A percentile compares a stretch with the other conserved stretches of the same genome.
Conservation (phyloP, 1,140 invertebrate species). For the Drosophila baimaii region DNA sequence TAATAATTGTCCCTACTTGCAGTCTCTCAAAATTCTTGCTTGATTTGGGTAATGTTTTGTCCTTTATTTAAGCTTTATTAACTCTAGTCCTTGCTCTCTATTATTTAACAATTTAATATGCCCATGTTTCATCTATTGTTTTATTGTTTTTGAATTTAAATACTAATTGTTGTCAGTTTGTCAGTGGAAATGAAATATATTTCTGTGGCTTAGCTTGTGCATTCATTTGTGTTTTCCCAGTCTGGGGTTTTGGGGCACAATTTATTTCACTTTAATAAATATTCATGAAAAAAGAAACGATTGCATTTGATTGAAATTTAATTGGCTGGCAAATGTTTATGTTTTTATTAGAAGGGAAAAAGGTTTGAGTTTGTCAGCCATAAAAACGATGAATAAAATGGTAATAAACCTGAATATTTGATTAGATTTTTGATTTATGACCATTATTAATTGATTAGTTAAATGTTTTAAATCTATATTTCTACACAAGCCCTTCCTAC, state of each 20-base stretch:
- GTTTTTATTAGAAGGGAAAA: not conserved
- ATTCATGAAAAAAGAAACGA: not conserved
- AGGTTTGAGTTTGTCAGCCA: not conserved
- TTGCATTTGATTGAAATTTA: conserved; percentile 1
- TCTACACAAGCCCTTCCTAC: too few species aligned
- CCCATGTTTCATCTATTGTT: not conserved
- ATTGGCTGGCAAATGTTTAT: not conserved
- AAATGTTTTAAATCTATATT: not conserved
- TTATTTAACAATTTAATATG: conserved; percentile 18
- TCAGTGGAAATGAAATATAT: conserved; percentile 11
- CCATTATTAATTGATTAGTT: not conserved
- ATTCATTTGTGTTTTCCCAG: conserved; percentile 14
- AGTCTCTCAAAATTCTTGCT: not conserved
- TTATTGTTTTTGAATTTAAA: conserved; percentile 17
- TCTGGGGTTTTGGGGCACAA: not conserved
- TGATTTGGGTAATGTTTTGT: not conserved
- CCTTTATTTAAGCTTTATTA: conserved; percentile 2
- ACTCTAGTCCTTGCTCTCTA: not conserved
- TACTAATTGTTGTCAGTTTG: conserved; percentile 14
- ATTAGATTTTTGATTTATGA: not conserved
- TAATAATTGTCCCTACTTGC: not conserved
- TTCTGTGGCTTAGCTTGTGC: conserved; percentile 12
- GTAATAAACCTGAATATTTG: not conserved
- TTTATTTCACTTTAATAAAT: conserved; percentile 12
- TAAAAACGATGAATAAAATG: not conserved